phyloP scores from a whole-genome alignment of 2,113 vertebrate species.

The Eretmochelys imbricata region DNA sequence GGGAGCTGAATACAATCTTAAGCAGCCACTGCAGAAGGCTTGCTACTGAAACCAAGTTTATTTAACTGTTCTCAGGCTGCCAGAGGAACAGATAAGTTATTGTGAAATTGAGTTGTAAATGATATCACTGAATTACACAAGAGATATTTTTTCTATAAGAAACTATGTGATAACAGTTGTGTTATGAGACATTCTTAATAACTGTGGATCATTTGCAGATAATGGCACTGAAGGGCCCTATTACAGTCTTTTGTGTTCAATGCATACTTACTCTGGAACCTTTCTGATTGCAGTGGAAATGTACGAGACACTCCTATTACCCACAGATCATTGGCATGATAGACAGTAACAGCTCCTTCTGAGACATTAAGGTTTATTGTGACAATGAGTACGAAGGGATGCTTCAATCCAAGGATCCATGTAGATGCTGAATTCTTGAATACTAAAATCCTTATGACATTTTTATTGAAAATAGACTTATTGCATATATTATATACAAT shows the following conservation, averaged over 20 bases:
- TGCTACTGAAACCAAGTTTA: neutral
- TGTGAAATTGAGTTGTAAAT: conserved; percentile 4
- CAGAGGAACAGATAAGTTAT: neutral
- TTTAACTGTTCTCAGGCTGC: conserved; percentile 22
- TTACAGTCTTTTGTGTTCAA: conserved; percentile 33
- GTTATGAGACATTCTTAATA: conserved; percentile 32
- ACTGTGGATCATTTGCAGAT: conserved; percentile 50
- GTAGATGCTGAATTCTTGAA: neutral
- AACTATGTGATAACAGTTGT: neutral
- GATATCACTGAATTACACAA: neutral
- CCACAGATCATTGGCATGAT: neutral
- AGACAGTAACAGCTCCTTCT: neutral
- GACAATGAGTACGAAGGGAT: neutral
- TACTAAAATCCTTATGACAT: neutral
- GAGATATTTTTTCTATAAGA: conserved; percentile 33
- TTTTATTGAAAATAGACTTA: neutral
- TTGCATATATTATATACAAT: accelerated
- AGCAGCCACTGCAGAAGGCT: neutral
- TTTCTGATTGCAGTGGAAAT: neutral
- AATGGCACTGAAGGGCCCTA: conserved; percentile 40
- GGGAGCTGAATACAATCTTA: neutral
- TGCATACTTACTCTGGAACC: conserved; percentile 26
- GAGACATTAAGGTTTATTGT: neutral
- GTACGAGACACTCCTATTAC: neutral
- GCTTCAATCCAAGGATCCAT: neutral